phyloP scores from a whole-genome alignment of 2,113 vertebrate species.

The Alligator mississippiensis region DNA sequence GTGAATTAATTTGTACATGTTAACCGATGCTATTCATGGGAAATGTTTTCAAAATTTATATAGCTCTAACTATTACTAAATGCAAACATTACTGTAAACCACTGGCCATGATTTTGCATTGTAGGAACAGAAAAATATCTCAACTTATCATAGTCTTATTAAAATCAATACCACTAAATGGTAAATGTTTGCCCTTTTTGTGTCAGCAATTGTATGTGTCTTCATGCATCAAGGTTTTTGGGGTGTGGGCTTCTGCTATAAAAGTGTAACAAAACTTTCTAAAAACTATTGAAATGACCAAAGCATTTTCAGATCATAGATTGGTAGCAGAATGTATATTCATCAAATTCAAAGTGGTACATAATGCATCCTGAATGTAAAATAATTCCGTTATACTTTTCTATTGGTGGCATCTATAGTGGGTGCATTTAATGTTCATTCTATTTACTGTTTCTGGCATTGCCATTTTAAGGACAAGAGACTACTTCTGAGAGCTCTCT shows the following conservation, averaged over 20 bases:
- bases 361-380: background rate
- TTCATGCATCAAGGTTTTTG: background rate
- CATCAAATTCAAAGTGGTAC: background rate
- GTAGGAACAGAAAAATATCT: background rate
- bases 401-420: background rate
- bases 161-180: background rate
- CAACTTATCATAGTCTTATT: background rate
- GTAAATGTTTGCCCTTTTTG: background rate
- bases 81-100: background rate
- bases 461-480: background rate
- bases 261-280: background rate
- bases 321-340: background rate
- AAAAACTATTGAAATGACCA: background rate
- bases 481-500: background rate
- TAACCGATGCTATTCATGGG: background rate
- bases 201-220: background rate
- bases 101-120: background rate
- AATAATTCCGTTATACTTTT: background rate
- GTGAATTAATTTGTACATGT: background rate
- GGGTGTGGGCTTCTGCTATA: background rate
- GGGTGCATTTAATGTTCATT: background rate
- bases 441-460: background rate
- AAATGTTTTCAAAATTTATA: slow-evolving; percentile 14
- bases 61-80: background rate
- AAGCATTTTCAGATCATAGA: background rate